Percentiles rank a stretch among this genome's conserved stretches.
These are phyloP conservation scores for Tetragonula clypearis DNA, from an alignment of 1,140 invertebrate genomes.

Conservation along the genomic window DNA sequence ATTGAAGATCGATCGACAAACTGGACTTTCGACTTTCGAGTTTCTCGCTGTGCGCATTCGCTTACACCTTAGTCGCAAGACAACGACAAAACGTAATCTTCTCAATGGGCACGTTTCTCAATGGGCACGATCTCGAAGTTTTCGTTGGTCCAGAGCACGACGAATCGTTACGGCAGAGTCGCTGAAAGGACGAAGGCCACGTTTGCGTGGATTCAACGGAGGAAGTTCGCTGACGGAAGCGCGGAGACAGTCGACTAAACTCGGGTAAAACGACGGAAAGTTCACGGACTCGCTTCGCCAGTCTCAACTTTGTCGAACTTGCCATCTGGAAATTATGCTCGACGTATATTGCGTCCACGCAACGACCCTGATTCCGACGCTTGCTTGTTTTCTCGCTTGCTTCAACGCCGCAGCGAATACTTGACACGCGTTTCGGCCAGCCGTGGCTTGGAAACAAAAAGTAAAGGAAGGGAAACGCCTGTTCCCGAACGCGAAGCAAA, in stretches of 20 bases:
- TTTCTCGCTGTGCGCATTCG: no score
- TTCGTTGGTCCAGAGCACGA: background rate
- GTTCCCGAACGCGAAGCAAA: background rate
- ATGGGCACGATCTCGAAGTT: background rate
- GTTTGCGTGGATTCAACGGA: background rate
- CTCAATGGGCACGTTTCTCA: background rate
- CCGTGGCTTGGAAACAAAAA: background rate
- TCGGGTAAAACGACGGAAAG: constrained; percentile 2
- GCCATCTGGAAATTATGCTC: constrained; percentile 21
- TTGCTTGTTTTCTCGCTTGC: background rate
- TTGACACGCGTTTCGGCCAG: background rate
- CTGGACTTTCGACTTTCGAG: no score
- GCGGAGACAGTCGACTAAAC: constrained; percentile 3
- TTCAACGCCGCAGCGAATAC: background rate
- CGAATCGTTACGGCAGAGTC: background rate
- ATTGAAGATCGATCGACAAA: background rate
- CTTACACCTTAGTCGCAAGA: background rate
- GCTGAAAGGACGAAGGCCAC: background rate
- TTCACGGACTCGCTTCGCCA: background rate
- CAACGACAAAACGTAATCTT: background rate
- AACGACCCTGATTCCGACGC: no score
- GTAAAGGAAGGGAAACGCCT: no score
- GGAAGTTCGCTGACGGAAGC: background rate
- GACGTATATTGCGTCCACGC: background rate
- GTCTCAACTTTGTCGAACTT: constrained; percentile 2